Evolutionary conservation across 2,888 invertebrate genomes (phyloP).

Genomic region (Hydriomena furcata): DNA sequence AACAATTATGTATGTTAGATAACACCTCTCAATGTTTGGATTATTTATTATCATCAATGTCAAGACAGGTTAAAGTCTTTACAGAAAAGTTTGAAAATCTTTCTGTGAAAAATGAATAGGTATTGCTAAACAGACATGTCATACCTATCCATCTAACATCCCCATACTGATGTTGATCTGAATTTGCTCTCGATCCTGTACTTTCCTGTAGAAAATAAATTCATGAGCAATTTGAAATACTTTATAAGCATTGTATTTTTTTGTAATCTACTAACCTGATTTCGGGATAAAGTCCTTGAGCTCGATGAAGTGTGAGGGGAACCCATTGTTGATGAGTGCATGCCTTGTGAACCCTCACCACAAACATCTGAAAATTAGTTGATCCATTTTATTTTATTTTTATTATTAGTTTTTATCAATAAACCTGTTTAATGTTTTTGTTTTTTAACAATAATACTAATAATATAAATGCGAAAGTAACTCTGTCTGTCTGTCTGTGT

Average conservation of each 20-base stretch:
- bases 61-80: conserved; percentile 4
- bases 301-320: conserved; percentile 28
- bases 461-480: too few relatives aligned
- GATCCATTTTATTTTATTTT: not conserved
- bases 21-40: not conserved
- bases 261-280: conserved; percentile 24
- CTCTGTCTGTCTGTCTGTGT: too few relatives aligned
- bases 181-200: conserved; percentile 17
- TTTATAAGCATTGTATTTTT: not conserved
- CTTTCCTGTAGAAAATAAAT: conserved; percentile 23
- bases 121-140: not conserved
- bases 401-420: not conserved
- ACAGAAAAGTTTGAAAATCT: too few relatives aligned
- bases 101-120: too few relatives aligned
- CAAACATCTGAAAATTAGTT: conserved; percentile 29
- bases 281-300: conserved; percentile 25
- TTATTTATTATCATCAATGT: conserved; percentile 11
- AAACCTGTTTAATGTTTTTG: too few relatives aligned
- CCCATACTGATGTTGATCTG: conserved; percentile 26
- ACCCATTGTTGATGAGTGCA: conserved; percentile 30
- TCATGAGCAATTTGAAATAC: not conserved
- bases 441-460: too few relatives aligned
- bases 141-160: conserved; percentile 33
- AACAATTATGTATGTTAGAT: conserved; percentile 11
- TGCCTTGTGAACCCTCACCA: conserved; percentile 29